Evolutionary conservation across 2,888 invertebrate genomes (phyloP), one percentile per base, ranked within the genome.

Genomic region (Macrophya alboannulata): DNA sequence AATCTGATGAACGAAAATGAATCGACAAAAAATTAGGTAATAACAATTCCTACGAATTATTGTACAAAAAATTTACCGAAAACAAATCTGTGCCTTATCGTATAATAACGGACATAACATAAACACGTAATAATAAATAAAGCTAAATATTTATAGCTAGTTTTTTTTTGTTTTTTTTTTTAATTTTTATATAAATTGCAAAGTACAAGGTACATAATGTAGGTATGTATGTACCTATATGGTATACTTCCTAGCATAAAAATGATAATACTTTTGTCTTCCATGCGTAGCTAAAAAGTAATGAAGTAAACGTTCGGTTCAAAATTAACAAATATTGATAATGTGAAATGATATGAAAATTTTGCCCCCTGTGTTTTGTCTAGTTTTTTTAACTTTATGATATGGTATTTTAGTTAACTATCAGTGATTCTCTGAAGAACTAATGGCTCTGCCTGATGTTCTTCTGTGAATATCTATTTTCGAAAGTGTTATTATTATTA

Each of bases 211-310:
- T 25, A 31, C 3, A 55, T 51, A 51, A 43, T 72, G 10, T 72
- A 45, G 43, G 25, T 45, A 45, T 74, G 8, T 74, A 31, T 31
- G 3, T 31, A n/a, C n/a, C n/a, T n/a, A n/a, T n/a, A n/a, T n/a
- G n/a, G 31, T 31, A 55, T 51, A 77, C 31, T 77, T 51, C 37
- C 37, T 77, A 55, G 72, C n/a, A 74, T 2, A 45, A 74, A 21
- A n/a, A 72, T 71, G 4, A 71, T n/a, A 62, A 81, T 43, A 37
- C 25, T 12, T 62, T 81, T 62, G 81, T 81, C 81, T 81, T 81
- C 81, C 81, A 81, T 37, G 43, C n/a, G 62, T 81, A 81, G 81
- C 81, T 62, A n/a, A 55, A 77, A 74, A 72, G 25, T 15, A 77
- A 12, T 17, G 8, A 31, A 77, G 31, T 25, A 10, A 45, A 31